Conservation (phyloP, 1,140 invertebrate genomes). For the Aphelenchoides avenae region DNA sequence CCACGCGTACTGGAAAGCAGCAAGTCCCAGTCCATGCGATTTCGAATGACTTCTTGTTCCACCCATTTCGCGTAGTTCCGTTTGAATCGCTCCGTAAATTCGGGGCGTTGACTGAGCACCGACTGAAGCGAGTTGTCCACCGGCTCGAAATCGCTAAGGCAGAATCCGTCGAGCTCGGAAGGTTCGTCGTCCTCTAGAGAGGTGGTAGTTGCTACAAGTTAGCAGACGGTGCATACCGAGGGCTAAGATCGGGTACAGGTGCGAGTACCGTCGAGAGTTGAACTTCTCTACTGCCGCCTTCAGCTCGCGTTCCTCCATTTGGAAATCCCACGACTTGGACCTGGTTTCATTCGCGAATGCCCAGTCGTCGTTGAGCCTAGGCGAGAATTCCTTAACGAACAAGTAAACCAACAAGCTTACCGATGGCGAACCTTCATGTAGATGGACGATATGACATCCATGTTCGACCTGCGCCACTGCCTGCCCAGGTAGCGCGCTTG, state of each 20-base stretch:
- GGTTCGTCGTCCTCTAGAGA: constrained; percentile 8
- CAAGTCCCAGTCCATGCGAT: constrained; percentile 67
- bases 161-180: constrained; percentile 18
- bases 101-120: constrained; percentile 69
- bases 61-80: constrained; percentile 91
- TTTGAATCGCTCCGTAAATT: constrained; percentile 83
- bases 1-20: too few species aligned
- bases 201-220: neutral
- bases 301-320: constrained; percentile 91
- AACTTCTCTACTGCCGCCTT: constrained; percentile 88
- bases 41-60: constrained; percentile 89
- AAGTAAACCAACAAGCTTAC: too few species aligned
- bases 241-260: constrained; percentile 41
- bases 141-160: constrained; percentile 71
- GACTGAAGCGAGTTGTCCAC: constrained; percentile 80
- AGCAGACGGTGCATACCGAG: neutral
- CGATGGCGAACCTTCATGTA: constrained; percentile 82
- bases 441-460: constrained; percentile 98
- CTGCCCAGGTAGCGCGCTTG: constrained; percentile 97
- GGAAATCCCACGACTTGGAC: constrained; percentile 88
- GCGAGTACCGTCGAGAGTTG: constrained; percentile 80
- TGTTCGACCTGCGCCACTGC: constrained; percentile 98
- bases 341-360: constrained; percentile 98
- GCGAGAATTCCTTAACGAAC: constrained; percentile 7
- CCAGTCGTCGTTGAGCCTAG: constrained; percentile 94